These are phyloP conservation scores for Drosophila willistoni DNA, from an alignment of 1,140 invertebrate species.

Conservation along the genomic window DNA sequence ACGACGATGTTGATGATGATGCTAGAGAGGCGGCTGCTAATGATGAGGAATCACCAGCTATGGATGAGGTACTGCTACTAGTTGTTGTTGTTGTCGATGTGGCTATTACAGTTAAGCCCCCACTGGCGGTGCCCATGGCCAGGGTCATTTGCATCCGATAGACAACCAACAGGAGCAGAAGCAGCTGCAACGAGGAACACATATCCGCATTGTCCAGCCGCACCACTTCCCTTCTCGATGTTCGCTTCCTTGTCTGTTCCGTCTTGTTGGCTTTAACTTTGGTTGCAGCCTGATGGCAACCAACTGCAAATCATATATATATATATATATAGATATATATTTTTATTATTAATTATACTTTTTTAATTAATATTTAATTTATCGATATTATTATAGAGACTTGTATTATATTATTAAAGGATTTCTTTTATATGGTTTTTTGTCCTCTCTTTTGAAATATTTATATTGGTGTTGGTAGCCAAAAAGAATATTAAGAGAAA, in stretches of 20 bases:
- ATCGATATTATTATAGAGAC: neutral
- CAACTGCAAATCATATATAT: constrained; percentile 44
- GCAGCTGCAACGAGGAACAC: constrained; percentile 55
- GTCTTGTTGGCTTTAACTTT: constrained; percentile 68
- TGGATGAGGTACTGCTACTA: constrained; percentile 19
- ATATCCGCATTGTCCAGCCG: constrained; percentile 53
- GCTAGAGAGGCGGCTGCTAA: neutral
- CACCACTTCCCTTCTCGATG: constrained; percentile 8
- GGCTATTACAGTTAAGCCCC: constrained; percentile 54
- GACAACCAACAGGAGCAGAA: constrained; percentile 50
- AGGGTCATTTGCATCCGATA: constrained; percentile 36
- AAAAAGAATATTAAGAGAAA: neutral
- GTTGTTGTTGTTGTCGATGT: constrained; percentile 35
- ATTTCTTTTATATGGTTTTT: neutral
- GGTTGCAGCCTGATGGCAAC: constrained; percentile 74
- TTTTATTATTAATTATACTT: constrained; percentile 3
- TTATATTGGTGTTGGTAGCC: neutral
- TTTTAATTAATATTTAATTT: constrained; percentile 1
- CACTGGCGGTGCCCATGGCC: constrained; percentile 48
- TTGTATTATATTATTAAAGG: neutral
- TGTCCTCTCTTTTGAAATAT: neutral
- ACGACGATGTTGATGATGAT: constrained; percentile 11
- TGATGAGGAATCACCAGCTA: constrained; percentile 7
- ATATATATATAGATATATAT: constrained; percentile 15
- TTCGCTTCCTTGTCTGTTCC: constrained; percentile 27